Evolutionary conservation across 1,140 invertebrate genomes (phyloP).

Genomic region (Helicoverpa armigera): DNA sequence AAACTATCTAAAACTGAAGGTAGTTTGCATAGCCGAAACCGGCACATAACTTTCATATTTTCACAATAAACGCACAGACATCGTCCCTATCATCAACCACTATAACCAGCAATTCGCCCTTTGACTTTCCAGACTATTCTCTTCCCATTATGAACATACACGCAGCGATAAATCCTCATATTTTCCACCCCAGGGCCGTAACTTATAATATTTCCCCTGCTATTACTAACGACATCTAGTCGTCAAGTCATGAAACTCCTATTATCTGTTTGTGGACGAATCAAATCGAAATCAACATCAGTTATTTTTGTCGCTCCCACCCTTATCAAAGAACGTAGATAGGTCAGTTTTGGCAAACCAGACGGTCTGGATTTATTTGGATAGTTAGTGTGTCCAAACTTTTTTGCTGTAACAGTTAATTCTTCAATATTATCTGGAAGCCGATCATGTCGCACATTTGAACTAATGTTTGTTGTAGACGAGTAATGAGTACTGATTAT

Average conservation of each 20-base stretch:
- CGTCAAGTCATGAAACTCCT: constrained; percentile 74
- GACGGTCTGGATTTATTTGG: constrained; percentile 9
- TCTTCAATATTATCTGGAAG: too few relatives aligned
- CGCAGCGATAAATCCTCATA: constrained; percentile 59
- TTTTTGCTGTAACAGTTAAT: background rate
- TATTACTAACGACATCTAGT: constrained; percentile 54
- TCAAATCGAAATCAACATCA: constrained; percentile 84
- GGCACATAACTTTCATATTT: too few relatives aligned
- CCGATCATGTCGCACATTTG: too few relatives aligned
- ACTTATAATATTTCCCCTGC: constrained; percentile 35
- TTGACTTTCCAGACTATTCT: constrained; percentile 57
- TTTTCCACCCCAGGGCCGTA: constrained; percentile 55
- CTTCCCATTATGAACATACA: constrained; percentile 59
- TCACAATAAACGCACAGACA: too few relatives aligned
- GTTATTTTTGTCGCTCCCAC: constrained; percentile 80
- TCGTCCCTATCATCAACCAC: constrained; percentile 24
- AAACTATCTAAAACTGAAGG: too few relatives aligned
- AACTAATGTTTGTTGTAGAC: too few relatives aligned
- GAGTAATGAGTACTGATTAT: too few relatives aligned
- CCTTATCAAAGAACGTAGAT: constrained; percentile 81
- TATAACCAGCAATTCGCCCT: constrained; percentile 38
- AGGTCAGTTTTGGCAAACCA: constrained; percentile 66
- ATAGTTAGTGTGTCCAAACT: constrained; percentile 11
- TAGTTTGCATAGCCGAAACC: too few relatives aligned
- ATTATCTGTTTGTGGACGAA: constrained; percentile 77